A percentile compares a stretch with the other conserved stretches of the same genome.
phyloP scores from a whole-genome alignment of 2,797 vertebrate genomes.

The Taenioides sp. region DNA sequence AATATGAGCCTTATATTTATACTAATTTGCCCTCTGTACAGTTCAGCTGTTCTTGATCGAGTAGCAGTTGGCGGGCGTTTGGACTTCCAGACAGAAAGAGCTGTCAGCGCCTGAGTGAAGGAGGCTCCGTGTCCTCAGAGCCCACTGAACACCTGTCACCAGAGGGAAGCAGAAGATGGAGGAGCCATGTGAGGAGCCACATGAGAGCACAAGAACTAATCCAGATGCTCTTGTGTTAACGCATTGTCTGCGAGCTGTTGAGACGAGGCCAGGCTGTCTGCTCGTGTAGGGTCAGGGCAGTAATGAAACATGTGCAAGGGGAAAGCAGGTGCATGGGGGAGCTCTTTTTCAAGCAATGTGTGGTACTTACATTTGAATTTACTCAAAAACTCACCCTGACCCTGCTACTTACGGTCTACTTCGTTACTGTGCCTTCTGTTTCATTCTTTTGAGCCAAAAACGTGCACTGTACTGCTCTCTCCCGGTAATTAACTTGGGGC shows the following conservation, averaged over 20 bases:
- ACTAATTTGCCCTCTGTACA: not conserved
- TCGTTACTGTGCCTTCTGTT: no score
- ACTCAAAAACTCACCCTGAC: not conserved
- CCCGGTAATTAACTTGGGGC: no score
- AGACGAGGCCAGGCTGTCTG: not conserved
- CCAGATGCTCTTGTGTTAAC: conserved; percentile 56
- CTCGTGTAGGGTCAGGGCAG: not conserved
- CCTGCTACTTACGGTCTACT: no score
- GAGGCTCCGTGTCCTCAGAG: conserved; percentile 30
- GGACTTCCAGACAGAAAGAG: not conserved
- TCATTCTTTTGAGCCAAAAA: no score
- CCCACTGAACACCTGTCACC: conserved; percentile 25
- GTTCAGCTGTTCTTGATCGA: not conserved
- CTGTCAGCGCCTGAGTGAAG: conserved; percentile 51
- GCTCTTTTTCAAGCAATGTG: not conserved
- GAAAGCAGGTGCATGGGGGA: not conserved
- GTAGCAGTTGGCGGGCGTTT: not conserved
- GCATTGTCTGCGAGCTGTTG: not conserved
- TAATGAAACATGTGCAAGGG: not conserved
- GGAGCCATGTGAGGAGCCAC: conserved; percentile 61
- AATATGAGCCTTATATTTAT: no score
- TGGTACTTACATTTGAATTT: not conserved
- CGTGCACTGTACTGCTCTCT: no score
- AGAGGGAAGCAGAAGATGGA: conserved; percentile 30
- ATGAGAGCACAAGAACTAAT: conserved; percentile 50